Evolutionary conservation across 92 coral and sea anemone species (phyloP).

Genomic region (Umimayanthus chanpuru): DNA sequence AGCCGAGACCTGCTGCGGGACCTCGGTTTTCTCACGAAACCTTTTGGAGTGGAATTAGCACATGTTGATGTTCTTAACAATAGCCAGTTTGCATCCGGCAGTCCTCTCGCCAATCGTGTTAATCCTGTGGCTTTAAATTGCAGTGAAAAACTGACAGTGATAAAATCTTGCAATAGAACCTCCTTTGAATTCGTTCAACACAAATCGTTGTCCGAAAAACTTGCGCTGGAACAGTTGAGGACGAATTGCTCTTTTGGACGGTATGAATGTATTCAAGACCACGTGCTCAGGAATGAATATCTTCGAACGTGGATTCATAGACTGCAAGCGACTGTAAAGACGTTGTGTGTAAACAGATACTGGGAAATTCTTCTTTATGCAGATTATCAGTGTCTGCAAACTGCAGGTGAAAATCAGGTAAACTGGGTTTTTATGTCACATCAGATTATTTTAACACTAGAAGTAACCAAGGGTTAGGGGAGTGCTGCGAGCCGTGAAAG

Average conservation of each 20-base stretch:
- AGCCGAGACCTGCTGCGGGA: not conserved
- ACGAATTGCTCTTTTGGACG: conserved; percentile 45
- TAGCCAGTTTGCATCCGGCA: not conserved
- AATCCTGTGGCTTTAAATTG: not conserved
- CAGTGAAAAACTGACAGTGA: not conserved
- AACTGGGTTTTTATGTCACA: not conserved
- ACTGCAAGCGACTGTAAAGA: conserved; percentile 17
- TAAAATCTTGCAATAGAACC: conserved; percentile 25
- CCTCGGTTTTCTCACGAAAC: not conserved
- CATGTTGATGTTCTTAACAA: too few relatives aligned
- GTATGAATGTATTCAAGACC: conserved; percentile 41
- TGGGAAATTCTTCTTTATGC: conserved; percentile 34
- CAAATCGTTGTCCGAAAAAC: not conserved
- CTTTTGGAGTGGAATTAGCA: not conserved
- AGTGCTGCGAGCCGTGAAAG: too few relatives aligned
- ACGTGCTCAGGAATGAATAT: not conserved
- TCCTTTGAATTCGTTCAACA: not conserved
- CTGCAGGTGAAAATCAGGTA: conserved; percentile 2
- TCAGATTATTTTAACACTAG: too few relatives aligned
- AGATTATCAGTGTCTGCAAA: conserved; percentile 4
- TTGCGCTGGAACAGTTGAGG: not conserved
- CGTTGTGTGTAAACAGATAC: conserved; percentile 40
- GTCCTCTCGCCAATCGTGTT: not conserved
- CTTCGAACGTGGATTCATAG: conserved; percentile 37
- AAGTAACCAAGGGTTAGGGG: too few relatives aligned